phyloP scores from a whole-genome alignment of 2,888 invertebrate genomes.

The Malacosoma neustria region DNA sequence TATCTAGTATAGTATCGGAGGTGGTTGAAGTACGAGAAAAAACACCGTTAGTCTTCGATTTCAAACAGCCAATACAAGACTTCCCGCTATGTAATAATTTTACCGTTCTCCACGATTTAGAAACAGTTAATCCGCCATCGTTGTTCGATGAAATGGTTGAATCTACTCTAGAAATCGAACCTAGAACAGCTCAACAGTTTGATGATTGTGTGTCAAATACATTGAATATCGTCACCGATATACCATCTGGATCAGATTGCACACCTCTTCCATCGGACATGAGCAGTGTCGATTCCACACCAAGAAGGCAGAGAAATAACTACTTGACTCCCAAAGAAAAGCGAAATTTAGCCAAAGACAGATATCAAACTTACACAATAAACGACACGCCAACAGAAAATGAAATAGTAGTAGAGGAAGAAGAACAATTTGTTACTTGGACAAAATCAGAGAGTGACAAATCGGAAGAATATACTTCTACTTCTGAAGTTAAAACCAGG shows the following conservation, averaged over 20 bases:
- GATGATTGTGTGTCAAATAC: constrained; percentile 76
- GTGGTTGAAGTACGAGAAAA: constrained; percentile 75
- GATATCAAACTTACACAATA: constrained; percentile 89
- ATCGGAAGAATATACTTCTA: constrained; percentile 50
- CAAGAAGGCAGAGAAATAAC: constrained; percentile 74
- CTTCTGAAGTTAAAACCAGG: constrained; percentile 43
- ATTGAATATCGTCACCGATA: constrained; percentile 72
- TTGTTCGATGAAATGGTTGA: constrained; percentile 82
- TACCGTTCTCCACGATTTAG: constrained; percentile 74
- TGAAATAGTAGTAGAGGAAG: constrained; percentile 38
- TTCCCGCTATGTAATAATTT: constrained; percentile 58
- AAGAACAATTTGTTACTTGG: constrained; percentile 58
- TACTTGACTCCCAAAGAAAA: constrained; percentile 85
- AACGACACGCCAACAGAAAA: constrained; percentile 63
- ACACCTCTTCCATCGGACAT: constrained; percentile 81
- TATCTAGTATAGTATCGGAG: constrained; percentile 88
- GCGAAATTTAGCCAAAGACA: constrained; percentile 82
- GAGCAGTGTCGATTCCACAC: constrained; percentile 85
- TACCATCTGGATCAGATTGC: constrained; percentile 69
- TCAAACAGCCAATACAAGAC: constrained; percentile 71
- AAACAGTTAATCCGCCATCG: constrained; percentile 82
- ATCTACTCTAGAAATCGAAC: constrained; percentile 66
- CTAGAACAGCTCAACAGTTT: constrained; percentile 71
- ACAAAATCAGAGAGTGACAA: constrained; percentile 59
- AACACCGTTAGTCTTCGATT: constrained; percentile 70